Evolutionary conservation across 35 echinoderm and acorn worm genomes (phyloP).

Genomic region (Stichopus chloronotus): DNA sequence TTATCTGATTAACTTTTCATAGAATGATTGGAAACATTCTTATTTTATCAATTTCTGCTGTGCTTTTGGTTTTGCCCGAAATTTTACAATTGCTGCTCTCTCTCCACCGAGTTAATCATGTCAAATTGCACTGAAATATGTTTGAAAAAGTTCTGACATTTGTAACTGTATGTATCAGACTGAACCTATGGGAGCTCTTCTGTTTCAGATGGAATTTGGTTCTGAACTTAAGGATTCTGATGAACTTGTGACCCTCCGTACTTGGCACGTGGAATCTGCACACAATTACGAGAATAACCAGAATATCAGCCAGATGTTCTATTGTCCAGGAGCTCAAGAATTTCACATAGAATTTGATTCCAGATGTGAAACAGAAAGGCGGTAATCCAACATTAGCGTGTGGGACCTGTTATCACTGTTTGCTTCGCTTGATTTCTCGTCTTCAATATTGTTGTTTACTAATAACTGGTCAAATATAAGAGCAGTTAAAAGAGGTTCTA

Average conservation of each 20-base stretch:
- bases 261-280: conserved; percentile 89
- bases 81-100: too few species aligned
- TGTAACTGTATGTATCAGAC: too few species aligned
- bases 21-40: too few species aligned
- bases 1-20: too few species aligned
- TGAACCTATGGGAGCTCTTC: neutral
- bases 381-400: conserved; percentile 31
- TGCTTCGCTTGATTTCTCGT: neutral
- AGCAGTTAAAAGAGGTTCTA: neutral
- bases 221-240: conserved; percentile 32
- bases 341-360: conserved; percentile 92
- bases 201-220: neutral
- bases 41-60: too few species aligned
- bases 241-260: conserved; percentile 71
- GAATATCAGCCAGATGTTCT: conserved; percentile 93
- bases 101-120: too few species aligned
- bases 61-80: too few species aligned
- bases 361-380: conserved; percentile 94
- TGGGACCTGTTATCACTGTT: neutral
- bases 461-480: neutral
- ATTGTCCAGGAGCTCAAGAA: conserved; percentile 85
- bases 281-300: conserved; percentile 97
- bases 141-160: too few species aligned
- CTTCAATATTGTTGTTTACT: too few species aligned
- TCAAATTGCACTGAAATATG: too few species aligned